A percentile compares a stretch with the other conserved stretches of the same genome.
Conservation (phyloP, 1,140 invertebrate genomes). For the Babylonia areolata region DNA sequence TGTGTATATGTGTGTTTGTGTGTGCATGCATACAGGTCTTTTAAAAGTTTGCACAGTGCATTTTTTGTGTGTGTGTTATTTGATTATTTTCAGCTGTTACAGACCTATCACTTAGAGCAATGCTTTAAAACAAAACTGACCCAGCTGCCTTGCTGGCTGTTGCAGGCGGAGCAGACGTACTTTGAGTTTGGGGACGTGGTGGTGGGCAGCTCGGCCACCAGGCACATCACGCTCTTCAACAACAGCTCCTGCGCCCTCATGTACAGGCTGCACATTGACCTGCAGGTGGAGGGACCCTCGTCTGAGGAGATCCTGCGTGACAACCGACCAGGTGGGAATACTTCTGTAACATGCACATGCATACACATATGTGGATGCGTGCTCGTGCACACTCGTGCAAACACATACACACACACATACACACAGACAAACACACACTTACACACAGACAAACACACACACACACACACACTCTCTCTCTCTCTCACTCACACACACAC, state of each 20-base stretch:
- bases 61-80: no score
- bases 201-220: slow-evolving; percentile 71
- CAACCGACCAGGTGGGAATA: slow-evolving; percentile 60
- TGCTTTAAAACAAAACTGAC: no score
- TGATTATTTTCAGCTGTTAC: no score
- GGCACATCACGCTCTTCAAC: slow-evolving; percentile 68
- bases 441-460: no score
- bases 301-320: slow-evolving; percentile 54
- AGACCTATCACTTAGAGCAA: no score
- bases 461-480: background rate
- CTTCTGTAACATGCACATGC: background rate
- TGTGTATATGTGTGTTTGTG: no score
- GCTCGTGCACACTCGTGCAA: no score
- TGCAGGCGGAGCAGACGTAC: slow-evolving; percentile 68
- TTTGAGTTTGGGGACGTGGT: slow-evolving; percentile 74
- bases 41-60: no score
- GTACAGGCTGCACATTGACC: slow-evolving; percentile 68
- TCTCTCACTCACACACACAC: background rate
- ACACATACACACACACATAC: background rate
- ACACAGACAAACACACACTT: background rate
- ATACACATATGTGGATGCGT: background rate
- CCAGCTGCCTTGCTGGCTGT: no score
- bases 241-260: slow-evolving; percentile 72
- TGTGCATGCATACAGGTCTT: no score
- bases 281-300: slow-evolving; percentile 64